Evolutionary conservation across 1,140 invertebrate genomes (phyloP).

Genomic region (Aphelenchoides besseyi): DNA sequence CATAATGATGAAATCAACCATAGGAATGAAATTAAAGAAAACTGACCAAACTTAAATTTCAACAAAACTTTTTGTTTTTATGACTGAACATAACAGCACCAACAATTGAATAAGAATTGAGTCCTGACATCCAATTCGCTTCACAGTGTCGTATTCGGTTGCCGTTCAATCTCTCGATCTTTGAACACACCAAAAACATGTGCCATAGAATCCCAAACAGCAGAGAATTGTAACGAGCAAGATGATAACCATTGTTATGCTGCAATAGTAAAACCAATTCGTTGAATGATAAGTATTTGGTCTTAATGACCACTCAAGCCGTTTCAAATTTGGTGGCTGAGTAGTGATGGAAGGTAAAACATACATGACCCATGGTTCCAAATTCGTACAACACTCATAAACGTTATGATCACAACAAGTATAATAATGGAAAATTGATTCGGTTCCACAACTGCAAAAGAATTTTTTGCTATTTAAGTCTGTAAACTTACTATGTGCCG

Average conservation of each 20-base stretch:
- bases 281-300: background rate
- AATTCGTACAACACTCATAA: slow-evolving; percentile 44
- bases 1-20: background rate
- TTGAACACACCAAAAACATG: slow-evolving; percentile 19
- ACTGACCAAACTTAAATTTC: no score
- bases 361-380: slow-evolving; percentile 53
- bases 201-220: slow-evolving; percentile 26
- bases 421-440: slow-evolving; percentile 52
- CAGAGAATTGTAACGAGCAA: slow-evolving; percentile 25
- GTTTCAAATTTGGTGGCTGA: background rate
- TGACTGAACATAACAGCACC: no score
- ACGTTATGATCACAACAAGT: slow-evolving; percentile 49
- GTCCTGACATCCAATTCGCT: no score
- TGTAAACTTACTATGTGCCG: slow-evolving; percentile 31
- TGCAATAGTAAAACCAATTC: slow-evolving; percentile 22
- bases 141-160: no score
- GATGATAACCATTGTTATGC: slow-evolving; percentile 22
- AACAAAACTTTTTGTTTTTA: no score
- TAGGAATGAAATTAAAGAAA: background rate
- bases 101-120: no score
- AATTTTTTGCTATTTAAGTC: slow-evolving; percentile 6
- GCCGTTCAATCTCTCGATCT: background rate
- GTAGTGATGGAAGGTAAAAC: slow-evolving; percentile 18
- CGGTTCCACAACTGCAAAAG: slow-evolving; percentile 43
- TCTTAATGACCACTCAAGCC: background rate